Conservation (phyloP, 1,140 invertebrate genomes). For the Papilio xuthus region DNA sequence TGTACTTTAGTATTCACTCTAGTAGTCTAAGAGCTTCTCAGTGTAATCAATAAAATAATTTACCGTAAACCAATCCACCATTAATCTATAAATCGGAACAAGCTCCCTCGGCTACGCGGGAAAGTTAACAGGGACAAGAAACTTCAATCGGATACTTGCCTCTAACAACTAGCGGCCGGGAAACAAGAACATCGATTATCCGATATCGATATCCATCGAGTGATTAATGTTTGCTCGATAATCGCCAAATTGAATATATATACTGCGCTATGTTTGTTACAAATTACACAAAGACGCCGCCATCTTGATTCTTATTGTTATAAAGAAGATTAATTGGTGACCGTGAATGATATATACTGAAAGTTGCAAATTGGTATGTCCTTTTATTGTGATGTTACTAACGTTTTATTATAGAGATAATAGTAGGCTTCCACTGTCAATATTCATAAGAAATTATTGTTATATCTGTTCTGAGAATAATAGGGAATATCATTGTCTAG, state of each 20-base stretch:
- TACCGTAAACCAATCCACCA: slow-evolving; percentile 35
- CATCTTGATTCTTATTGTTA: slow-evolving; percentile 32
- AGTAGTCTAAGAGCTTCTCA: slow-evolving; percentile 8
- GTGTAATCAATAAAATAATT: slow-evolving; percentile 30
- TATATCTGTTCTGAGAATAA: too few species aligned
- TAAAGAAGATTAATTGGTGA: too few species aligned
- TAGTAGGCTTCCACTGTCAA: too few species aligned
- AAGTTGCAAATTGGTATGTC: too few species aligned
- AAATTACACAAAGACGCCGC: slow-evolving; percentile 25
- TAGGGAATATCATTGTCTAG: too few species aligned
- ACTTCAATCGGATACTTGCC: slow-evolving; percentile 15
- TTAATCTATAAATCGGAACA: slow-evolving; percentile 35
- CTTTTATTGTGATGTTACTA: too few species aligned
- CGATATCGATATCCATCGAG: slow-evolving; percentile 7
- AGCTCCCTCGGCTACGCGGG: slow-evolving; percentile 35
- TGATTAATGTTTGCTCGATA: slow-evolving; percentile 33
- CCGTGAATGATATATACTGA: too few species aligned
- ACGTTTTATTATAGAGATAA: background rate
- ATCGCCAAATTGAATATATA: slow-evolving; percentile 36
- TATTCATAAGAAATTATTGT: too few species aligned
- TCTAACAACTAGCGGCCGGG: slow-evolving; percentile 17
- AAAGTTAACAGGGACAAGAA: slow-evolving; percentile 23
- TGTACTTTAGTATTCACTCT: background rate
- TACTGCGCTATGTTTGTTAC: slow-evolving; percentile 11
- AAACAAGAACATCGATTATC: slow-evolving; percentile 30